Evolutionary conservation across 2,797 vertebrate genomes (phyloP).

Genomic region (Podarcis siculus): DNA sequence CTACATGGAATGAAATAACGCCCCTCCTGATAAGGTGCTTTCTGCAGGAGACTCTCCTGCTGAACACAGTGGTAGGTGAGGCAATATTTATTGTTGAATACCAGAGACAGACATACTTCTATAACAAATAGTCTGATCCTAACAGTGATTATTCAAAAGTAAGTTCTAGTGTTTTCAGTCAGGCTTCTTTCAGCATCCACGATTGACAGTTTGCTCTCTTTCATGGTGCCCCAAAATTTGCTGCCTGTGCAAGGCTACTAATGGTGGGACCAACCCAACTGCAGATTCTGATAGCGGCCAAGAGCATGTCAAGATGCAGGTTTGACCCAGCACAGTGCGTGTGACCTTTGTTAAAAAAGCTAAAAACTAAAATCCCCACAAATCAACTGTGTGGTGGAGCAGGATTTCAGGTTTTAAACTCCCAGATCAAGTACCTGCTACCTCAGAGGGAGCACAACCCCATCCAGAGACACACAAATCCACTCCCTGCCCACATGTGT

Average conservation of each 20-base stretch:
- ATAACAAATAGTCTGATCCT: background rate
- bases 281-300: background rate
- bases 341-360: background rate
- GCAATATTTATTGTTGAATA: background rate
- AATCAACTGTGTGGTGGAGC: background rate
- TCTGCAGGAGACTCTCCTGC: too few species aligned
- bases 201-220: background rate
- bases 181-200: background rate
- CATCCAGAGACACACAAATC: background rate
- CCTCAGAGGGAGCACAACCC: background rate
- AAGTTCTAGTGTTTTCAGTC: background rate
- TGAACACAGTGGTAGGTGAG: too few species aligned
- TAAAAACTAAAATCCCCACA: background rate
- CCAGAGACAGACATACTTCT: too few species aligned
- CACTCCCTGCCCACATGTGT: background rate
- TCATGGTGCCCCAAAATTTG: background rate
- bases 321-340: background rate
- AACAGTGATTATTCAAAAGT: background rate
- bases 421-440: too few species aligned
- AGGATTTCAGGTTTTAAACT: background rate
- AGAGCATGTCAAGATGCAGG: background rate
- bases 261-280: background rate
- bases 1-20: too few species aligned
- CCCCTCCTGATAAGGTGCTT: too few species aligned
- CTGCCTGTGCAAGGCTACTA: too few species aligned